phyloP scores from a whole-genome alignment of 2,797 vertebrate genomes.

The Clarias pachynema region DNA sequence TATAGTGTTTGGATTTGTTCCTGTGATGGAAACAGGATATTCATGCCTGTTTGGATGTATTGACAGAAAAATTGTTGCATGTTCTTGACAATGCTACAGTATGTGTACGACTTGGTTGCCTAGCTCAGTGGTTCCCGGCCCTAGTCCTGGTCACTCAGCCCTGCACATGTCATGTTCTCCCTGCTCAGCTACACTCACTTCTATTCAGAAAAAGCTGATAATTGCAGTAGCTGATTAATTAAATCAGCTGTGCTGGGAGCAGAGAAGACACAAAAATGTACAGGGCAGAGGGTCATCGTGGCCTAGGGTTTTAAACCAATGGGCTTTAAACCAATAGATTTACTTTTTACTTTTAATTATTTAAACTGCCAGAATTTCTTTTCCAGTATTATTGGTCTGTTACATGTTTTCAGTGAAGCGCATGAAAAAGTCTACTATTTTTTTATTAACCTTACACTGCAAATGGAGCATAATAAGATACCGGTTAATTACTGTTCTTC shows the following conservation, averaged over 20 bases:
- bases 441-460: slow-evolving; percentile 57
- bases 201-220: no score
- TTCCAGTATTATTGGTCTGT: not conserved
- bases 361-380: not conserved
- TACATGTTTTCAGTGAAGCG: slow-evolving; percentile 7
- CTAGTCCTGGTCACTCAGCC: no score
- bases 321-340: no score
- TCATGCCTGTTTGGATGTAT: not conserved
- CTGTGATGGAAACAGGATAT: not conserved
- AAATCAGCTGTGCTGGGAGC: no score
- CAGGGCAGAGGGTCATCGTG: no score
- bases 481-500: slow-evolving; percentile 65
- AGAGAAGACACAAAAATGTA: no score
- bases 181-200: no score
- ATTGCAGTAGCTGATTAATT: no score
- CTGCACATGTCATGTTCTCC: no score
- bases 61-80: slow-evolving; percentile 1
- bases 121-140: no score
- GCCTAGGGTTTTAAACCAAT: no score
- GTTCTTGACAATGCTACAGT: not conserved
- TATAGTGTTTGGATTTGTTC: not conserved
- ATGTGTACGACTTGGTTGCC: not conserved
- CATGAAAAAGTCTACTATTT: slow-evolving; percentile 8
- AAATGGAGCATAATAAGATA: slow-evolving; percentile 49
- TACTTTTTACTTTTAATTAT: no score